Base-by-base conservation (phyloP, 2,888 invertebrate species). In the Chymomyza procnemis region DNA sequence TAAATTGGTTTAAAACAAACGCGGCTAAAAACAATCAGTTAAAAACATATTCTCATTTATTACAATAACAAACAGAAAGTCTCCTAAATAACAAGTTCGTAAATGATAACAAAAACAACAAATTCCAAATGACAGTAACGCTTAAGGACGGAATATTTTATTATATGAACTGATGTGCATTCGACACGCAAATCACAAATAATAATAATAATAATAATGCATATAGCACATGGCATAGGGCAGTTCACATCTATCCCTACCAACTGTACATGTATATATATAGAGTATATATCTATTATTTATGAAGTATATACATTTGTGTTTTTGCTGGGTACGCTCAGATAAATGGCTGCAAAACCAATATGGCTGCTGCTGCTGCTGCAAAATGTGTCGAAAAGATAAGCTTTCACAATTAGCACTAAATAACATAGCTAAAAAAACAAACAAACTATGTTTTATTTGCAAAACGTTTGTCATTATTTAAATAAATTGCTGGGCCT, bases 401-500 rank as follows among this genome's bases (percentile, higher is more conserved):
- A 41, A 41, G 34, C 34, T 12, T 41, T 12, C 59, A 64, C 71
- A 72, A 87, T 81, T 81, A 79, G 80, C 73, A 73, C 80, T 85
- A 81, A 81, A 86, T 76, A 86, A 81, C 76, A 26, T 58, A 26
- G 34, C 8, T 21, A 54, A 54, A 19, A 54, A 54, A 19, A 50
- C 16, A 16, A 50, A 50, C 50, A 50, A 50, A 16, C 50, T 50
- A 74, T 83, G 87, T 86, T 83, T 83, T 88, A 83, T 86, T 87
- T 83, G 74, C 67, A 78, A 83, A 83, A 79, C 84, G 88, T 74
- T 84, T 80, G 84, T 75, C 88, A 86, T 83, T 83, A 86, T 79
- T 87, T 86, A 74, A 85, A 85, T 85, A 85, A 81, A 81, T 87
- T 82, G 83, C 85, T 82, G 80, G 85, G 79, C 76, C 79, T 72